Base-by-base conservation (phyloP, 1,140 invertebrate species). In the Brachionus calyciflorus region DNA sequence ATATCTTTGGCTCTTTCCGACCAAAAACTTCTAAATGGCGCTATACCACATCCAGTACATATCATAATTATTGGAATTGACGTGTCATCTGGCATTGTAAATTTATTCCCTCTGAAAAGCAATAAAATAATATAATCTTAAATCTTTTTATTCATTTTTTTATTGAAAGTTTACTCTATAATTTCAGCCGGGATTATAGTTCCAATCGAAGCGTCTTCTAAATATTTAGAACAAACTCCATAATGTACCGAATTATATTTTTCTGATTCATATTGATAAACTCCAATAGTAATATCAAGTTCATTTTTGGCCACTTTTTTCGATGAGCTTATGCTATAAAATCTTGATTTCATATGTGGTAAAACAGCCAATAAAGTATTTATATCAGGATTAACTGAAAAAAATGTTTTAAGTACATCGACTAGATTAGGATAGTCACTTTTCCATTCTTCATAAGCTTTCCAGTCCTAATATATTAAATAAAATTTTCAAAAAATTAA, bases 241-340 rank as follows among this genome's bases (percentile, higher is more conserved):
- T 91, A 93, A 85, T 96, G 92, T 12, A 19, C 41, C 21, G 24
- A 37, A 49, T 81, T 86, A 92, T 91, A 0, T 14, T 44, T 89
- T 88, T 93, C 88, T 14, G 91, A 91, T 81, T 87, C 89, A 82
- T 94, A 96, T 63, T 90, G 89, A 10, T 96, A 93, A 1, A 96
- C 91, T 68, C 93, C 93, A 14, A 96, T 91, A 0, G 94, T 97
- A 7, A 95, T 85, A 83, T 97, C 92, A 37, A 96, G 88, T 84
- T 85, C 88, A 55, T 90, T 89, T 1, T 88, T 88, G n/a, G 90
- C 88, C 0, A 88, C 81, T 0, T 91, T 91, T 14, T 21, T 14
- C 0, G 93, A 93, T 0, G 93, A 95, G 12, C 93, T 95, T 65
- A 98, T 95, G 41, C 92, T 93, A 83, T 97, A 98, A 85, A 94